Evolutionary conservation across 2,888 invertebrate genomes (phyloP).

Genomic region (Furcula furcula): DNA sequence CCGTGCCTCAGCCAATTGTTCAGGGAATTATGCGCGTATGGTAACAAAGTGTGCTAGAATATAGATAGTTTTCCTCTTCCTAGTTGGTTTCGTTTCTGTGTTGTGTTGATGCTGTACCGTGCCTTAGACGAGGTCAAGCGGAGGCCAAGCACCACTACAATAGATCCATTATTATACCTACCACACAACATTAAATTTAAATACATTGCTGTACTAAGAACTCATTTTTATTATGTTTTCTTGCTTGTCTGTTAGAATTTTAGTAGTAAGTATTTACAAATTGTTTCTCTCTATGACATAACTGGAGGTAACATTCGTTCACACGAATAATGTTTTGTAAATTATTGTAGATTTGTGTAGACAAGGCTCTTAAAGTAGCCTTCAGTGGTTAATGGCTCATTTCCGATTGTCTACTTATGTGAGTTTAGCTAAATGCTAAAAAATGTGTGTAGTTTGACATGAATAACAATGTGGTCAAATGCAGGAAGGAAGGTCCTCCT

Average conservation of each 20-base stretch:
- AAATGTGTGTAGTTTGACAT: not conserved
- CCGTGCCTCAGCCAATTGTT: no score
- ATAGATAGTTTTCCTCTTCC: conserved; percentile 34
- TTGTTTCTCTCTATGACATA: conserved; percentile 3
- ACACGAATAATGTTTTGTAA: conserved; percentile 1
- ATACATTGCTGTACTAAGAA: not conserved
- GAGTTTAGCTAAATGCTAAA: not conserved
- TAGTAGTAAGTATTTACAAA: not conserved
- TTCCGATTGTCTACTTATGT: not conserved
- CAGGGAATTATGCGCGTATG: no score
- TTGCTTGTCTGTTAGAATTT: not conserved
- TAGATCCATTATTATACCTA: no score
- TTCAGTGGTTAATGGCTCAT: conserved; percentile 1
- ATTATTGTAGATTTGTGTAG: conserved; percentile 2
- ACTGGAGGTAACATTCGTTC: not conserved
- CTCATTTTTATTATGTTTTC: conserved; percentile 1
- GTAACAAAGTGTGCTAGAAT: no score
- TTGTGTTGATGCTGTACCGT: conserved; percentile 1
- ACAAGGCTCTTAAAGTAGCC: conserved; percentile 1
- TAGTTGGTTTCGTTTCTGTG: conserved; percentile 16
- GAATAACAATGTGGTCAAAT: no score
- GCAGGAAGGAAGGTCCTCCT: no score
- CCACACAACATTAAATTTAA: not conserved
- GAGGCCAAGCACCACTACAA: conserved; percentile 1
- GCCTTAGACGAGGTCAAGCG: conserved; percentile 9